Evolutionary conservation across 2,888 invertebrate species (phyloP), one percentile per base, ranked within the genome.

Genomic region (Drosophila mercatorum): DNA sequence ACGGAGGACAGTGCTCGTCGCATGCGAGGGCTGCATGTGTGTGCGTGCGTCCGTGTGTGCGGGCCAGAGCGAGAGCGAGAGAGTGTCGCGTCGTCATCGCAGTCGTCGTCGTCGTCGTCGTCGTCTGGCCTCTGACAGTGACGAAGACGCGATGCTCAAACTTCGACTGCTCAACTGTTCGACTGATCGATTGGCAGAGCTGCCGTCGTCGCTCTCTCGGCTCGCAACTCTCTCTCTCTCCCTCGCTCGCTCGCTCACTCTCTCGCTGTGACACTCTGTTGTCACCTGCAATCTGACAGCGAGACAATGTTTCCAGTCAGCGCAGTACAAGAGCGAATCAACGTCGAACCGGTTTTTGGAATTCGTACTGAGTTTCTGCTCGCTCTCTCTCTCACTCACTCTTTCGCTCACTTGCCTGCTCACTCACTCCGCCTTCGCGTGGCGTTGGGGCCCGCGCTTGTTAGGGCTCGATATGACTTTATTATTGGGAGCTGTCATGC

Each of bases 241-340:
- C 46, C 80, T 68, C 69, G 40, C 71, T 90, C 53, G 38, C 80
- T 68, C 69, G 43, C 70, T 90, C 52, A 26, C 53, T 36, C 46
- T 46, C 62, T 52, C 70, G 72, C 63, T 90, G 86, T 91, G 92
- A 92, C 92, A 92, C 91, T 91, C 88, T 88, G 55, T 90, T 93
- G 93, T 93, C 93, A 93, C 92, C 93, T 93, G 93, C 89, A 91
- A 91, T 91, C 92, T 92, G 92, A 92, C 92, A 91, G 92, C 88
- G 69, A 56, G 64, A 72, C 76, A 70, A 68, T 68, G 76, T 80
- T 78, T 81, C 71, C 68, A 78, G 75, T 78, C 81, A 68, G 79
- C 68, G 56, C 56, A 56, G 46, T 49, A 67, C 78, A 74, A 76
- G 76, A 68, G 70, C 73, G 76, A 41, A 56, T 57, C 66, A 49